A percentile compares a stretch with the other conserved stretches of the same genome.
These are phyloP conservation scores for Drosophila grimshawi DNA, from an alignment of 1,140 invertebrate genomes.

Conservation along the genomic window DNA sequence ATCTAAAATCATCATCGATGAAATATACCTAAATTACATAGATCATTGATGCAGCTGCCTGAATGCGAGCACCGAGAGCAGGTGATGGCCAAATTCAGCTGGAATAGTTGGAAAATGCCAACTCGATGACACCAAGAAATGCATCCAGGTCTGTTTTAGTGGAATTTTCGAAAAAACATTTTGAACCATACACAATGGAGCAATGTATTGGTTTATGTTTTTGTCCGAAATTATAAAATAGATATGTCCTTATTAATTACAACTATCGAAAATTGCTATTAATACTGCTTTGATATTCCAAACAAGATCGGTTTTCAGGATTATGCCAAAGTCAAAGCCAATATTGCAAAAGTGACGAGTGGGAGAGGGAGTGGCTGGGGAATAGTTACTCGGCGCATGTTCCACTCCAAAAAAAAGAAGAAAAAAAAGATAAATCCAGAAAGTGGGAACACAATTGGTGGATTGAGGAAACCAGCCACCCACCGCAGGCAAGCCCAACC, in stretches of 20 bases:
- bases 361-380: neutral
- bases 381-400: slow-evolving; percentile 18
- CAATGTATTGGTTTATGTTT: neutral
- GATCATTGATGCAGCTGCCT: slow-evolving; percentile 3
- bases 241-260: neutral
- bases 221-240: too few species aligned
- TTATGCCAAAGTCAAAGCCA: neutral
- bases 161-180: neutral
- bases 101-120: neutral
- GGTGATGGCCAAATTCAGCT: neutral
- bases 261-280: too few species aligned
- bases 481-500: slow-evolving; percentile 7
- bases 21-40: neutral
- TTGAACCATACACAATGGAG: neutral
- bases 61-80: neutral
- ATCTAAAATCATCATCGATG: too few species aligned
- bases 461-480: slow-evolving; percentile 23
- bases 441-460: slow-evolving; percentile 6
- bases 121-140: neutral
- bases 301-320: too few species aligned
- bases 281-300: too few species aligned
- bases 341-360: slow-evolving; percentile 2
- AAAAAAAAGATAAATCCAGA: slow-evolving; percentile 8
- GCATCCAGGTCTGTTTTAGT: neutral
- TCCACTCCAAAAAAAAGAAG: slow-evolving; percentile 13